Evolutionary conservation across 2,888 invertebrate species (phyloP).

Genomic region (Melieria picta): DNA sequence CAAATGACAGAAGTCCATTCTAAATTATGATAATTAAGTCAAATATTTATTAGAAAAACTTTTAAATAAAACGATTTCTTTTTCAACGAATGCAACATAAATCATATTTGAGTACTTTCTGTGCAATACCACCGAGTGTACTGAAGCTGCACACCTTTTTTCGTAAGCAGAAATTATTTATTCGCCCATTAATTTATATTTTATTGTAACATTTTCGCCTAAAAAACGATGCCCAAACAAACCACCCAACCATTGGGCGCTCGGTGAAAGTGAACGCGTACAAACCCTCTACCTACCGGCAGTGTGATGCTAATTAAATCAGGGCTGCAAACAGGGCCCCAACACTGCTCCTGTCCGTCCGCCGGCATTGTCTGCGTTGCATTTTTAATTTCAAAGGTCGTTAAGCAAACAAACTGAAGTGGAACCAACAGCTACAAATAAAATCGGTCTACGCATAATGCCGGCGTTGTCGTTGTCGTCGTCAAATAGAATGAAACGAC

Average conservation of each 20-base stretch:
- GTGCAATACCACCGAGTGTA: too few relatives aligned
- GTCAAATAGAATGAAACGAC: not conserved
- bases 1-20: too few relatives aligned
- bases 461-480: slow-evolving; percentile 9
- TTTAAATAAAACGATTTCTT: too few relatives aligned
- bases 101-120: too few relatives aligned
- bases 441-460: slow-evolving; percentile 19
- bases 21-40: too few relatives aligned
- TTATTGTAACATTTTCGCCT: not conserved
- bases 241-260: not conserved
- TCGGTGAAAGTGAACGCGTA: not conserved
- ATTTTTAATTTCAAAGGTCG: slow-evolving; percentile 63
- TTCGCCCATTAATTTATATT: too few relatives aligned
- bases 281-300: not conserved
- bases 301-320: not conserved
- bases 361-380: not conserved
- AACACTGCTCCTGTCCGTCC: too few relatives aligned
- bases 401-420: slow-evolving; percentile 64
- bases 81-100: too few relatives aligned
- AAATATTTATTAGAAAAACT: too few relatives aligned
- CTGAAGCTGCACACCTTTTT: too few relatives aligned
- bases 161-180: too few relatives aligned
- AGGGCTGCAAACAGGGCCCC: too few relatives aligned
- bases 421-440: slow-evolving; percentile 54
- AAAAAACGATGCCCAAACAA: not conserved